Evolutionary conservation across 2,113 vertebrate genomes (phyloP), one percentile per base, ranked within the genome.

Genomic region (Sphaerodactylus townsendi): DNA sequence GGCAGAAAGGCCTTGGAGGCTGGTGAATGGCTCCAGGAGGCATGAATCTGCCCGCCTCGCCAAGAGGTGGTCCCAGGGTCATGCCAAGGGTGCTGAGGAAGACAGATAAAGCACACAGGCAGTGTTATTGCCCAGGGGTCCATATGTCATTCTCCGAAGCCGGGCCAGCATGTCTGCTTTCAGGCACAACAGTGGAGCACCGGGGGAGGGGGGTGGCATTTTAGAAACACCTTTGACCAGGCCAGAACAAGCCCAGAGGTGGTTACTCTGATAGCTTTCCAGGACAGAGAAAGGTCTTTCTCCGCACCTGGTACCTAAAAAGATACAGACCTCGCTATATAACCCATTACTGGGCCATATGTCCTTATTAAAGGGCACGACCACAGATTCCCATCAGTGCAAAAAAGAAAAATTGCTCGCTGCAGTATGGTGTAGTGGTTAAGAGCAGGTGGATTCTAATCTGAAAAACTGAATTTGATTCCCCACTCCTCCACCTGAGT

Each of bases 81-180:
- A 13, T 28, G 14, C 89, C 85, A 66, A 39, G 56, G 6, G 23
- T 30, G 21, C 33, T 68, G 82, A 65, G 17, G 33, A 2, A 33
- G n/a, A 30, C 82, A 76, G n/a, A 1, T 46, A 82, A 23, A 53
- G 5, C 41, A 5, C 74, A 33, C 75, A 50, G 79, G 1, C 62
- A 0, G 2, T 2, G 30, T 46, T 73, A 74, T 68, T 28, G 1
- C 37, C 6, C 59, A 9, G 81, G 70, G 6, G 4, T 53, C 73
- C 39, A 17, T 2, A 19, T 0, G 0, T 0, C 41, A 62, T 71
- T 46, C 2, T 0, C 64, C 72, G 73, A 2, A 0, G 0, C 79
- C 86, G 39, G 35, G 48, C 74, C 7, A 17, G 53, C 19, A 41
- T 83, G 4, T 4, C 6, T 80, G 73, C 82, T 74, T n/a, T 35